Percentiles rank a stretch among this genome's conserved stretches.
Conservation (phyloP, 2,113 vertebrate species). For the Ardeotis arabs region DNA sequence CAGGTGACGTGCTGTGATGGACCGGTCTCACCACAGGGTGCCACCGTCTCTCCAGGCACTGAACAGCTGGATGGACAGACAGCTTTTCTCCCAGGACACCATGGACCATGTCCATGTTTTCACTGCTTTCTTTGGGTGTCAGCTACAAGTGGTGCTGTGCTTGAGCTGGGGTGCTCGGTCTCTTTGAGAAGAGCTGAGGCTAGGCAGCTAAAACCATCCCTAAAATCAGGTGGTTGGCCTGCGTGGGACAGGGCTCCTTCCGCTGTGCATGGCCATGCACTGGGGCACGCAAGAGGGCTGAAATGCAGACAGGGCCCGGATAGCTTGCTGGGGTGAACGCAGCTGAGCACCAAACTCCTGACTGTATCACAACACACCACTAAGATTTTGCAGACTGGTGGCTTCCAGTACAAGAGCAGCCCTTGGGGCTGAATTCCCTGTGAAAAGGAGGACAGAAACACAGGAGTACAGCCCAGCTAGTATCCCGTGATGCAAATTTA, state of each 20-base stretch:
- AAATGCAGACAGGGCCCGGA: background rate
- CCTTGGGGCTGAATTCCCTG: background rate
- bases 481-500: background rate
- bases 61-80: background rate
- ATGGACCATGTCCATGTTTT: background rate
- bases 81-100: background rate
- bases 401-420: background rate
- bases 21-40: background rate
- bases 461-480: background rate
- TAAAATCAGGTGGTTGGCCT: background rate
- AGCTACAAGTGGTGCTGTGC: background rate
- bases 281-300: background rate
- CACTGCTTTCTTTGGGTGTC: background rate
- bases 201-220: background rate
- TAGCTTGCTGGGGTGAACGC: fast-evolving
- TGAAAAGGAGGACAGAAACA: background rate
- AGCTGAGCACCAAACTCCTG: background rate
- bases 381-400: background rate
- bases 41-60: background rate
- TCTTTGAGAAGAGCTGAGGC: background rate
- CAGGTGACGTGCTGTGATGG: background rate
- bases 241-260: background rate
- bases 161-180: background rate
- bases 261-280: background rate
- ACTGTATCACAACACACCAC: background rate